Percentiles rank a stretch among this genome's conserved stretches.
Conservation (phyloP, 1,140 invertebrate species). For the Psilanteris sp. region DNA sequence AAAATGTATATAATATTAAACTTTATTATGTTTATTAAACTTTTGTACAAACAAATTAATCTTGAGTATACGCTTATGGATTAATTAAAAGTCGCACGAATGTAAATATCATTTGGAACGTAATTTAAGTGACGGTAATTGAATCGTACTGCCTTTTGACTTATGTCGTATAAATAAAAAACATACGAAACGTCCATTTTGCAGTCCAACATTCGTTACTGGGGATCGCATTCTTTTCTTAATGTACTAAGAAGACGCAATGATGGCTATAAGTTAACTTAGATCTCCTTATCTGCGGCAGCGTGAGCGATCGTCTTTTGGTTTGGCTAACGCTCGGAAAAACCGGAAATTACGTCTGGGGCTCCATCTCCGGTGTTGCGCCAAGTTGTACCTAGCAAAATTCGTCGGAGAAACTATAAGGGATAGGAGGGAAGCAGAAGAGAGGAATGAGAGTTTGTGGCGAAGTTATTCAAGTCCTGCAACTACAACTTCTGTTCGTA, state of each 20-base stretch:
- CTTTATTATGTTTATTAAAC: too few relatives aligned
- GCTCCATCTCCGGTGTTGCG: slow-evolving; percentile 79
- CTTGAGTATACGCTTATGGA: too few relatives aligned
- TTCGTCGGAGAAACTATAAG: slow-evolving; percentile 65
- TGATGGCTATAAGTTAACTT: slow-evolving; percentile 52
- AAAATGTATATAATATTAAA: too few relatives aligned
- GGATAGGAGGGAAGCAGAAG: slow-evolving; percentile 22
- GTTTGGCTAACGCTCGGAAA: slow-evolving; percentile 71
- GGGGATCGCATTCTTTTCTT: slow-evolving; percentile 2
- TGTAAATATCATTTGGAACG: too few relatives aligned
- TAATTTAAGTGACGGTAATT: too few relatives aligned
- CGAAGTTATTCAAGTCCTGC: slow-evolving; percentile 50
- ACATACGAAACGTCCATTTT: too few relatives aligned
- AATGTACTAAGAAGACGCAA: slow-evolving; percentile 7
- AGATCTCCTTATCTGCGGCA: slow-evolving; percentile 69
- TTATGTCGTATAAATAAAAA: too few relatives aligned
- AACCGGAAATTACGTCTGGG: slow-evolving; percentile 80
- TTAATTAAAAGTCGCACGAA: too few relatives aligned
- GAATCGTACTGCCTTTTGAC: too few relatives aligned
- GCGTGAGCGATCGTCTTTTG: slow-evolving; percentile 77
- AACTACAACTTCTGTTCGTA: slow-evolving; percentile 51
- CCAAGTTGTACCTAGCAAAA: slow-evolving; percentile 72
- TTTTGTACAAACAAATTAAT: too few relatives aligned
- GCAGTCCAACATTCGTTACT: too few relatives aligned
- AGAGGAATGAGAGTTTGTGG: slow-evolving; percentile 32